phyloP scores from a whole-genome alignment of 2,888 invertebrate genomes.

The Smittia sp. region DNA sequence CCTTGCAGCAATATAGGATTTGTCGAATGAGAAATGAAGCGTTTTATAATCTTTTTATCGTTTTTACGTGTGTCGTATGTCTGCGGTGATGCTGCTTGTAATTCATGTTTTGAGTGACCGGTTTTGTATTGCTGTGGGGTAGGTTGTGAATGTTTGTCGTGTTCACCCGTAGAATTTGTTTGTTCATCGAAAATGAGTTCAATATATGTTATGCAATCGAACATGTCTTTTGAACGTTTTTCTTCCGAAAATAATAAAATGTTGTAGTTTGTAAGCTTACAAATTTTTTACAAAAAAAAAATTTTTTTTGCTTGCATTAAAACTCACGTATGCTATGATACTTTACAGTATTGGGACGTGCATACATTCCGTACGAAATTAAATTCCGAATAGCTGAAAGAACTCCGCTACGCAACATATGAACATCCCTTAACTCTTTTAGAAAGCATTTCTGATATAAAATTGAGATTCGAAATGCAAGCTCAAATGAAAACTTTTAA shows the following conservation, averaged over 20 bases:
- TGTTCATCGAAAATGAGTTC: constrained; percentile 6
- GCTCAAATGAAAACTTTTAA: no score
- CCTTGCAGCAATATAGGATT: no score
- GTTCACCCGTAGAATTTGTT: constrained; percentile 14
- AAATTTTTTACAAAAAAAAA: not conserved
- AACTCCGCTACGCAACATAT: no score
- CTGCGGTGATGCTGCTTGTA: not conserved
- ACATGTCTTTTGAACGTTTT: not conserved
- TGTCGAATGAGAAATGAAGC: not conserved
- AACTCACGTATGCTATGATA: no score
- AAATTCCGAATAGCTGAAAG: no score
- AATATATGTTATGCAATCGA: not conserved
- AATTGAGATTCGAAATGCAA: no score
- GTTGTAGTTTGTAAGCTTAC: not conserved
- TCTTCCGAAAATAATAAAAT: not conserved
- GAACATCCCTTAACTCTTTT: no score
- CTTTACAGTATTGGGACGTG: no score
- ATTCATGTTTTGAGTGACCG: not conserved
- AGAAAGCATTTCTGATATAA: no score
- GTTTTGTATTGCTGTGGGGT: not conserved
- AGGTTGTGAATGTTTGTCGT: not conserved
- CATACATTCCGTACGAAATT: no score
- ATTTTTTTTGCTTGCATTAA: not conserved
- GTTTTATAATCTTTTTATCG: not conserved
- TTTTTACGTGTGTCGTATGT: not conserved